phyloP scores from a whole-genome alignment of 2,797 vertebrate genomes.

The Ctenopoma multispine region DNA sequence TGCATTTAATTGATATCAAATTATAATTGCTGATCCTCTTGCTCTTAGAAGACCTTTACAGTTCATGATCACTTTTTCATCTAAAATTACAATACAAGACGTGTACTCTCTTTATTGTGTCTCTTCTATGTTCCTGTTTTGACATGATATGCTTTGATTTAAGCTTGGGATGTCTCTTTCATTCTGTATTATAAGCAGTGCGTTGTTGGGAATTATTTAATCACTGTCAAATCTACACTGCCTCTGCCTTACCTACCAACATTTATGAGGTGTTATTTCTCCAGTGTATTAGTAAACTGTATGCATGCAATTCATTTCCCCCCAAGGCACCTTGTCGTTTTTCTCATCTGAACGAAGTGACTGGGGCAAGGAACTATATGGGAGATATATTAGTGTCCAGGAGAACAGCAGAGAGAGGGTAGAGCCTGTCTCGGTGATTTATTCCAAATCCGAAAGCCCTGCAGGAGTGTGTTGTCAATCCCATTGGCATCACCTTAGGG shows the following conservation, averaged over 20 bases:
- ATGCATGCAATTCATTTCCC: conserved; percentile 77
- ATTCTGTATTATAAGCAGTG: conserved; percentile 40
- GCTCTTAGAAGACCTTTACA: conserved; percentile 17
- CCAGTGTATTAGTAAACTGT: conserved; percentile 78
- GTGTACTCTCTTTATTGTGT: conserved; percentile 5
- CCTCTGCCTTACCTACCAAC: conserved; percentile 54
- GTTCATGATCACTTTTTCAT: neutral
- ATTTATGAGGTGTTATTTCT: conserved; percentile 76
- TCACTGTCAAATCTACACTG: conserved; percentile 55
- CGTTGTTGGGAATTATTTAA: conserved; percentile 69
- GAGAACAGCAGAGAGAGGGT: conserved; percentile 71
- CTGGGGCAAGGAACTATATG: conserved; percentile 71
- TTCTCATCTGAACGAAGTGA: conserved; percentile 71
- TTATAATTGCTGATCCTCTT: conserved; percentile 1
- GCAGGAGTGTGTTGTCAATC: conserved; percentile 79
- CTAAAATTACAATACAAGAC: neutral
- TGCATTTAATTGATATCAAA: conserved; percentile 2
- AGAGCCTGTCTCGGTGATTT: conserved; percentile 80
- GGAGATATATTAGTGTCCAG: conserved; percentile 83
- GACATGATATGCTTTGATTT: conserved; percentile 36
- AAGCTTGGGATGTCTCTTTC: conserved; percentile 24
- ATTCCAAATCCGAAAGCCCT: conserved; percentile 77
- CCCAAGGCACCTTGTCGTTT: conserved; percentile 74
- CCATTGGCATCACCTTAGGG: conserved; percentile 80
- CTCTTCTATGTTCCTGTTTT: neutral